These are phyloP conservation scores for Drosophila monieri DNA, from an alignment of 2,888 invertebrate genomes.

Conservation along the genomic window DNA sequence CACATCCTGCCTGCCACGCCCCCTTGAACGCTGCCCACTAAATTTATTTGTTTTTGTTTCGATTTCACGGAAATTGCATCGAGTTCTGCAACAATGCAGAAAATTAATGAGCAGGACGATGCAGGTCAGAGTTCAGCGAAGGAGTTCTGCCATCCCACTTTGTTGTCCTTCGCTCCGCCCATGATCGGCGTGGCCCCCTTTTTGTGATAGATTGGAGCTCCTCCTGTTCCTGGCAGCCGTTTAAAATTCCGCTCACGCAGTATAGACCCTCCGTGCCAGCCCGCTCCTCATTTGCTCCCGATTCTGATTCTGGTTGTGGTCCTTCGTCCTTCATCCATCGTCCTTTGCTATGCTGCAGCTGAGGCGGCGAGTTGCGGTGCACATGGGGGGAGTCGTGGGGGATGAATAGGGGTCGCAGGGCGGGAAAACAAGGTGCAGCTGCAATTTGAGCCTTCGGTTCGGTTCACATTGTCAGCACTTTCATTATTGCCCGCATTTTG, in stretches of 20 bases:
- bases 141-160: not conserved
- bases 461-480: conserved; percentile 58
- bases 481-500: conserved; percentile 55
- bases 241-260: conserved; percentile 54
- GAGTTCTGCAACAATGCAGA: conserved; percentile 10
- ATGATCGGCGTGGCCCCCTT: conserved; percentile 4
- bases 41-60: conserved; percentile 33
- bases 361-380: conserved; percentile 36
- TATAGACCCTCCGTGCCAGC: not conserved
- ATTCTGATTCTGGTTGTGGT: conserved; percentile 13
- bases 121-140: conserved; percentile 35
- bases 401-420: conserved; percentile 5
- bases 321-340: conserved; percentile 9
- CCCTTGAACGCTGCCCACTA: too few species aligned
- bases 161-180: not conserved
- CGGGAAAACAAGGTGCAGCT: conserved; percentile 39
- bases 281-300: conserved; percentile 11
- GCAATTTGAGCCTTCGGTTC: conserved; percentile 46
- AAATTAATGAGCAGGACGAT: conserved; percentile 43
- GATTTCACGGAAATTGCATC: conserved; percentile 5
- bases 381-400: conserved; percentile 12
- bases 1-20: not conserved
- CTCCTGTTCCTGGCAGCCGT: conserved; percentile 45
- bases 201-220: conserved; percentile 45
- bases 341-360: conserved; percentile 26